Conservation (phyloP, 2,888 invertebrate genomes). For the Ptychoptera albimana region DNA sequence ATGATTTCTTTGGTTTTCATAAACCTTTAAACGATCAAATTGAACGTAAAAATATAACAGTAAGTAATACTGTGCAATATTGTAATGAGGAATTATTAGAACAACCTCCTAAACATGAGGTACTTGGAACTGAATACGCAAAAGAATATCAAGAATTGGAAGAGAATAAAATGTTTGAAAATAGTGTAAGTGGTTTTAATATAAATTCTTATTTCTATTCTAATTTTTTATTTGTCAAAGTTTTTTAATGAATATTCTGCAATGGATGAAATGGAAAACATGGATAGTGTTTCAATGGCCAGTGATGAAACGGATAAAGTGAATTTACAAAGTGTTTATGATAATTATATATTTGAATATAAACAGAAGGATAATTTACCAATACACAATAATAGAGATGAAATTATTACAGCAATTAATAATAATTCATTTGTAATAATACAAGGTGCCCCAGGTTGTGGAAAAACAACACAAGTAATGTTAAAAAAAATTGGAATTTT, state of each 20-base stretch:
- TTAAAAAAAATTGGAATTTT: background rate
- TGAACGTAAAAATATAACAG: no score
- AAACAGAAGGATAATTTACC: constrained; percentile 20
- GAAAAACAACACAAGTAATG: constrained; percentile 62
- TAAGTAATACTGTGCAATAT: no score
- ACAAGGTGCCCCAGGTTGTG: constrained; percentile 89
- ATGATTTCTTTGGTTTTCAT: no score
- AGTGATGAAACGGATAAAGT: constrained; percentile 11
- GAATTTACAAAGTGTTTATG: constrained; percentile 13
- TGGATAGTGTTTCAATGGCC: constrained; percentile 10
- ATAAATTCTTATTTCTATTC: no score
- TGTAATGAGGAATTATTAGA: background rate
- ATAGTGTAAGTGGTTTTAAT: constrained; percentile 9
- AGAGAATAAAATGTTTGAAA: constrained; percentile 17
- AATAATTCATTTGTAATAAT: constrained; percentile 55
- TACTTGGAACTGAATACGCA: constrained; percentile 19
- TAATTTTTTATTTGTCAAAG: no score
- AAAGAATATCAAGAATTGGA: constrained; percentile 16
- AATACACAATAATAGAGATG: constrained; percentile 19
- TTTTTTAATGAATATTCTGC: no score
- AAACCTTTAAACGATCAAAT: no score
- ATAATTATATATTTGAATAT: constrained; percentile 20
- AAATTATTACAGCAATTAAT: constrained; percentile 52
- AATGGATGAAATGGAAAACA: no score
- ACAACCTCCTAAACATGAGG: constrained; percentile 16